phyloP scores from a whole-genome alignment of 2,797 vertebrate species.

The Euphonia xanthogaster region DNA sequence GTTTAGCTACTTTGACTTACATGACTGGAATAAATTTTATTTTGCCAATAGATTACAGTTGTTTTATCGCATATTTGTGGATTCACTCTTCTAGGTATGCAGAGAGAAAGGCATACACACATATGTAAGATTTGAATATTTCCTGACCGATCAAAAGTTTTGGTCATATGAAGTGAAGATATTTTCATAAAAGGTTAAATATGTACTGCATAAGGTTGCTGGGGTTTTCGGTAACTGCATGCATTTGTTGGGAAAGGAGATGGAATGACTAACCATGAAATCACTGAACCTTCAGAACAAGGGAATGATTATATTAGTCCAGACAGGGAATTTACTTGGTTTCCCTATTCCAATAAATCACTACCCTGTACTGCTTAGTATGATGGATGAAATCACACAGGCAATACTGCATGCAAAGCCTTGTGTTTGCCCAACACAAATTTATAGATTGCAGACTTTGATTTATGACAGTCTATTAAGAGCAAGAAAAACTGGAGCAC shows the following conservation, averaged over 20 bases:
- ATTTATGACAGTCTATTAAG: conserved; percentile 16
- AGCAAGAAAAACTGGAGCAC: not conserved
- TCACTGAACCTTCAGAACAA: not conserved
- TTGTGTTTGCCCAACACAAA: not conserved
- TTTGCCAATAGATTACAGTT: not conserved
- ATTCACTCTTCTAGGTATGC: not conserved
- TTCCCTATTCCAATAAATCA: conserved; percentile 43
- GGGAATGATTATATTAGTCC: conserved; percentile 32
- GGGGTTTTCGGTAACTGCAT: not conserved
- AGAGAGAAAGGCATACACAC: not conserved
- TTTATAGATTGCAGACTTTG: not conserved
- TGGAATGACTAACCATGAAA: not conserved
- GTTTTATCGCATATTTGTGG: not conserved
- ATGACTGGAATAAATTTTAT: not conserved
- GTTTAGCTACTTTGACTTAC: not conserved
- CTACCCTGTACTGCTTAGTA: not conserved
- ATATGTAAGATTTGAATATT: not conserved
- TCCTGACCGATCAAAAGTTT: not conserved
- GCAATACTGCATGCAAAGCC: not conserved
- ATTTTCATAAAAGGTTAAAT: not conserved
- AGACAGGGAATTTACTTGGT: conserved; percentile 33
- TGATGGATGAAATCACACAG: conserved; percentile 5
- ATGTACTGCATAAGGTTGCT: not conserved
- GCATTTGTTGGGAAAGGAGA: not conserved
- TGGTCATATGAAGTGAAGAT: not conserved